phyloP scores from a whole-genome alignment of 2,888 invertebrate genomes.

The Pedicia rivosa region DNA sequence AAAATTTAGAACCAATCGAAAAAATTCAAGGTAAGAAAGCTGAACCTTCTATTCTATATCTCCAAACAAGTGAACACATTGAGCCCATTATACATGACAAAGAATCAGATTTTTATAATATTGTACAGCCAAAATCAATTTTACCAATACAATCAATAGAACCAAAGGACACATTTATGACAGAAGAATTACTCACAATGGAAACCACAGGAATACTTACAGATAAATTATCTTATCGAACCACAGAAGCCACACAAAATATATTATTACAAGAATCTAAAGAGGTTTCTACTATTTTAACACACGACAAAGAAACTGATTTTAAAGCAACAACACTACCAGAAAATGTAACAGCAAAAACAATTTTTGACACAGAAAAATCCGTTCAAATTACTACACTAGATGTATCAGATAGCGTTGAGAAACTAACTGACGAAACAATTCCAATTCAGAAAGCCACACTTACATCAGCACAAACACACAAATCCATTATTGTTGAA shows the following conservation, averaged over 20 bases:
- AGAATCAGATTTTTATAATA: slow-evolving; percentile 38
- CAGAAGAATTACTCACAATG: slow-evolving; percentile 40
- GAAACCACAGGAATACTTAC: slow-evolving; percentile 36
- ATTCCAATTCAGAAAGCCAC: slow-evolving; percentile 17
- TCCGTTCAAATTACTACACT: slow-evolving; percentile 30
- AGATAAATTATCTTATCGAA: slow-evolving; percentile 36
- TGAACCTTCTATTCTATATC: slow-evolving; percentile 33
- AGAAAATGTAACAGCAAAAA: slow-evolving; percentile 11
- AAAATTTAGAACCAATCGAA: slow-evolving; percentile 31
- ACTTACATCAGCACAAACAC: slow-evolving; percentile 24
- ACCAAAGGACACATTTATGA: slow-evolving; percentile 40
- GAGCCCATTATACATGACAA: slow-evolving; percentile 49
- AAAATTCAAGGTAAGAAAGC: slow-evolving; percentile 32
- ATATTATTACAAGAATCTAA: slow-evolving; percentile 34
- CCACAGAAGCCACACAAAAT: slow-evolving; percentile 35
- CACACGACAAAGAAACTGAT: slow-evolving; percentile 47
- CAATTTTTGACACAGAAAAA: slow-evolving; percentile 14
- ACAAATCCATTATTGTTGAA: slow-evolving; percentile 29
- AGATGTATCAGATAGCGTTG: background rate
- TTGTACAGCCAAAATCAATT: slow-evolving; percentile 34
- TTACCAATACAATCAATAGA: slow-evolving; percentile 41
- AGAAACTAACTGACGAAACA: slow-evolving; percentile 14
- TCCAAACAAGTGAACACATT: slow-evolving; percentile 41
- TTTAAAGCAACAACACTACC: slow-evolving; percentile 10
- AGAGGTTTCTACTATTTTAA: slow-evolving; percentile 39